phyloP scores from a whole-genome alignment of 2,113 vertebrate species.

The Lagopus muta region DNA sequence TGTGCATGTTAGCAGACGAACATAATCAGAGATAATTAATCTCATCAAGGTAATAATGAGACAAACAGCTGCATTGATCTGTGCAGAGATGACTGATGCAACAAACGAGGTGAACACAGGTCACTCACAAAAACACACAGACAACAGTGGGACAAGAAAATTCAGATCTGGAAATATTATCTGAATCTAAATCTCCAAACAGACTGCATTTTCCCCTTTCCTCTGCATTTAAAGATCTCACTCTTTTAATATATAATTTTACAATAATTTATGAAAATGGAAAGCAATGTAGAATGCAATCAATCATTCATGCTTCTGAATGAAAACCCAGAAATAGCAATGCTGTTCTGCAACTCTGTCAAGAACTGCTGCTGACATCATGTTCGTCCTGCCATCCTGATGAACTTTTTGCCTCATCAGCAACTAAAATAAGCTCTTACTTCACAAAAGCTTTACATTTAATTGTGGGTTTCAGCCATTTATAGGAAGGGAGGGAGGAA shows the following conservation, averaged over 20 bases:
- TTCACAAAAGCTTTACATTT: constrained; percentile 43
- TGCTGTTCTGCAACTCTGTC: constrained; percentile 59
- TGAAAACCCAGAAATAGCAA: constrained; percentile 59
- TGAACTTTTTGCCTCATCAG: constrained; percentile 60
- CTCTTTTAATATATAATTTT: constrained; percentile 52
- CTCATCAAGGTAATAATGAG: constrained; percentile 28
- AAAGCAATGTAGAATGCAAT: constrained; percentile 46
- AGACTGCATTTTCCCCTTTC: constrained; percentile 3
- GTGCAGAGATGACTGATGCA: background rate
- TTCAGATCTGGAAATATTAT: background rate
- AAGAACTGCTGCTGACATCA: constrained; percentile 57
- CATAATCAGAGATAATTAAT: constrained; percentile 39
- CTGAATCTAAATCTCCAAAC: constrained; percentile 16
- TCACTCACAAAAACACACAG: background rate
- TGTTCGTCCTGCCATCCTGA: constrained; percentile 2
- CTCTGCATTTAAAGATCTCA: constrained; percentile 31
- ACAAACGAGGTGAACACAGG: constrained; percentile 15
- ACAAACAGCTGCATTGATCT: constrained; percentile 28
- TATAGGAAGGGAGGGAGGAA: constrained; percentile 10
- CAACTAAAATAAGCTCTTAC: constrained; percentile 42
- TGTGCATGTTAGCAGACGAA: background rate
- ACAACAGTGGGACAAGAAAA: background rate
- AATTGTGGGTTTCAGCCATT: constrained; percentile 37
- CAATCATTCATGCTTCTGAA: constrained; percentile 65
- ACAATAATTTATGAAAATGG: constrained; percentile 61